A percentile compares a stretch with the other conserved stretches of the same genome.
These are phyloP conservation scores for Lepidonotus clava DNA, from an alignment of 2,888 invertebrate species.

Conservation along the genomic window DNA sequence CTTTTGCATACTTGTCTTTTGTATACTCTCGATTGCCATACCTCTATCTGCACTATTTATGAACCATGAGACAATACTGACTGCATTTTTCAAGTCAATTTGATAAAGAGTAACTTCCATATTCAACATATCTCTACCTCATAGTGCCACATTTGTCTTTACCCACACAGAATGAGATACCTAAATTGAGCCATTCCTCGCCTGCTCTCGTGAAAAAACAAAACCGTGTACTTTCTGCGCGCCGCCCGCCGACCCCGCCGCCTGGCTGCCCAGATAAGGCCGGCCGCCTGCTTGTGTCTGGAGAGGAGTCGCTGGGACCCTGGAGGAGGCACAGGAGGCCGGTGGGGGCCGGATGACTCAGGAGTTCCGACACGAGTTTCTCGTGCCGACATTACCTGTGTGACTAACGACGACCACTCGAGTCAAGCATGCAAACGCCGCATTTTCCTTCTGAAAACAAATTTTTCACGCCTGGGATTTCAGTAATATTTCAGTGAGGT, in stretches of 20 bases:
- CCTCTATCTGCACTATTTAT: no score
- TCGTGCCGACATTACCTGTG: slow-evolving; percentile 10
- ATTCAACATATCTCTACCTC: no score
- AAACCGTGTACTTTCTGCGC: not conserved
- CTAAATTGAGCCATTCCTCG: not conserved
- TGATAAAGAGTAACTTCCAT: no score
- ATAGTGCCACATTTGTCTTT: no score
- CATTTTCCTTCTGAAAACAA: not conserved
- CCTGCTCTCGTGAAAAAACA: not conserved
- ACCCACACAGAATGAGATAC: not conserved
- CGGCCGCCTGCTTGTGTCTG: not conserved
- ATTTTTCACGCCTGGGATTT: not conserved
- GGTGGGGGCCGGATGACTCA: slow-evolving; percentile 6
- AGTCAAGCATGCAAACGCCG: not conserved
- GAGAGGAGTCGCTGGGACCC: not conserved
- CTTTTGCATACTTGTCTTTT: no score
- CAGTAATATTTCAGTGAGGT: not conserved
- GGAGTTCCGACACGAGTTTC: not conserved
- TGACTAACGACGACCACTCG: not conserved
- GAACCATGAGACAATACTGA: no score
- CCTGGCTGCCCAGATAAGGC: not conserved
- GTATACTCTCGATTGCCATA: no score
- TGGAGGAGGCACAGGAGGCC: not conserved
- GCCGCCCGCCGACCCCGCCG: not conserved
- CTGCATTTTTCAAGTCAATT: no score